Evolutionary conservation across 2,113 vertebrate species (phyloP), one percentile per base, ranked within the genome.

Genomic region (Xenopus laevis): DNA sequence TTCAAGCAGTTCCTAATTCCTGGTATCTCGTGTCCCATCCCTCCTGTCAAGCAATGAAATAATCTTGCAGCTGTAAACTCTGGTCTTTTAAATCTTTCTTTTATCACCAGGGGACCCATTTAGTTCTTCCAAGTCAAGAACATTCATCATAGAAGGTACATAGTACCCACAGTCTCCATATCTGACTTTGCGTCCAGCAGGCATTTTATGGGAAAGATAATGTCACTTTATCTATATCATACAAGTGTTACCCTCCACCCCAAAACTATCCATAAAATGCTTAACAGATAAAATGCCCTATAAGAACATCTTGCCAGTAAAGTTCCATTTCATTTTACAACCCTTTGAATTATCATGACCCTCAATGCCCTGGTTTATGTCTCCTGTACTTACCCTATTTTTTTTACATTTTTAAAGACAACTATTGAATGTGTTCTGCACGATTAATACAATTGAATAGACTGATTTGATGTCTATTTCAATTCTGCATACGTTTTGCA

Each of bases 71-170:
- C 79, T 23, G 80, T 89, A 82, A 79, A 91, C 88, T 89, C 84
- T 77, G 73, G 82, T 90, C 86, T 91, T 92, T 86, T 89, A 87
- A 86, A 90, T 91, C 87, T 92, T 88, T 93, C 87, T 93, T 91
- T 91, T 92, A 82, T 92, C 91, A 92, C 92, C 93, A 95, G 93
- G 93, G 87, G 84, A 90, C 88, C 92, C 92, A 91, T 94, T 95
- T 95, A 94, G 92, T 90, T 94, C 90, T 83, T 94, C 92, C 93
- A 95, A 92, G 90, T 91, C 92, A 82, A 93, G 93, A 91, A 92
- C 90, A 88, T 95, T 95, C 93, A 88, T 94, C 93, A 81, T 94
- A 89, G 93, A 95, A 95, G 93, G 93, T 95, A 94, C 88, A 89
- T 82, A 82, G 89, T 90, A 84, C 88, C 89, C 87, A 82, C 80